phyloP scores from a whole-genome alignment of 1,140 invertebrate species.

The Bombus waltoni region DNA sequence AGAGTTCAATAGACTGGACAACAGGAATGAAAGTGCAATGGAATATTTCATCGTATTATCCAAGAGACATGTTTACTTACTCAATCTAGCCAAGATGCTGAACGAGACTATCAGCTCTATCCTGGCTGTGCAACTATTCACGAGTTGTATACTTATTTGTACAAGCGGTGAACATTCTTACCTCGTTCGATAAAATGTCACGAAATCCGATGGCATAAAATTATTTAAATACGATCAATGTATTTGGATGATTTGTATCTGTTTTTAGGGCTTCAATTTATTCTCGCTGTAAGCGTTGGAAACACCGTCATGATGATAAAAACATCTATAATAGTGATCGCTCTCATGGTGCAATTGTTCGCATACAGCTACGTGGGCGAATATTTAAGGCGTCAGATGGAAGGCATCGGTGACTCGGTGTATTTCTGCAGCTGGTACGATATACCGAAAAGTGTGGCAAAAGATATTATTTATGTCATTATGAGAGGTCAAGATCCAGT shows the following conservation, averaged over 20 bases:
- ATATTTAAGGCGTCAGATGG: conserved; percentile 52
- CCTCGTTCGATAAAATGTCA: background rate
- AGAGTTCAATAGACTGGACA: too few species aligned
- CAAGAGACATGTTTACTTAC: conserved; percentile 36
- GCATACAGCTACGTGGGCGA: conserved; percentile 54
- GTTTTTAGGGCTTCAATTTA: conserved; percentile 55
- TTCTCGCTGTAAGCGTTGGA: conserved; percentile 25
- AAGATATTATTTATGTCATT: conserved; percentile 35
- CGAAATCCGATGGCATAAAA: too few species aligned
- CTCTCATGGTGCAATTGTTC: conserved; percentile 30
- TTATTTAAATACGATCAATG: too few species aligned
- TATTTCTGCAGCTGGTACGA: conserved; percentile 32
- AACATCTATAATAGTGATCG: conserved; percentile 5
- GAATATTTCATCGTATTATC: background rate
- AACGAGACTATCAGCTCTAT: conserved; percentile 31
- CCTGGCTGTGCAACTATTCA: conserved; percentile 40
- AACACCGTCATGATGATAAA: conserved; percentile 31
- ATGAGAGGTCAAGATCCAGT: conserved; percentile 32
- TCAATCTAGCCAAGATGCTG: conserved; percentile 23
- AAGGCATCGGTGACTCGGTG: background rate
- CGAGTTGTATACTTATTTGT: conserved; percentile 48
- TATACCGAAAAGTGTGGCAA: conserved; percentile 15
- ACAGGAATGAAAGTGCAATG: too few species aligned
- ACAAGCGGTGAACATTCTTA: conserved; percentile 39
- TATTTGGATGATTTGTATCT: background rate